Percentiles rank a stretch among this genome's conserved stretches.
Evolutionary conservation across 2,113 vertebrate genomes (phyloP).

Genomic region (Amazona vittata): DNA sequence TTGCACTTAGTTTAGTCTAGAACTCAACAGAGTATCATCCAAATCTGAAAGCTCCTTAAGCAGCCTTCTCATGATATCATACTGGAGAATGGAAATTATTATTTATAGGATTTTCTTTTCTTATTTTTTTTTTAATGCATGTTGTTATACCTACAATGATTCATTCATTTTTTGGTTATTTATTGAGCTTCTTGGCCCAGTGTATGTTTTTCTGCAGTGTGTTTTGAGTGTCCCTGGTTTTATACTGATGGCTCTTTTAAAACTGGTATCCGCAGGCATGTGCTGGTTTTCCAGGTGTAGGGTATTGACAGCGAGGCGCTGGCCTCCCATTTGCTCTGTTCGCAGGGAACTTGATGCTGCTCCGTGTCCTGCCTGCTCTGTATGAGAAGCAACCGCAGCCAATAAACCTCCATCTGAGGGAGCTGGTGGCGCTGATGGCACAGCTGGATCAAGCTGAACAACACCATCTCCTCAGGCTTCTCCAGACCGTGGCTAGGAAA

Average conservation of each 20-base stretch:
- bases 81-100: not conserved
- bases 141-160: not conserved
- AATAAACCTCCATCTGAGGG: constrained; percentile 77
- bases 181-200: not conserved
- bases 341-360: constrained; percentile 88
- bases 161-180: not conserved
- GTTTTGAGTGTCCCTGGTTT: not conserved
- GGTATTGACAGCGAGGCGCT: no score
- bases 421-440: constrained; percentile 81
- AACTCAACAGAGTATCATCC: not conserved
- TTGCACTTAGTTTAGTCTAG: not conserved
- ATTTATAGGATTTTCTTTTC: not conserved
- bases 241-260: not conserved
- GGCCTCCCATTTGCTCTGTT: not conserved
- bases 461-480: constrained; percentile 87
- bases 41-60: not conserved
- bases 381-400: constrained; percentile 82
- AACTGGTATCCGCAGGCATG: not conserved
- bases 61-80: not conserved
- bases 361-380: constrained; percentile 88
- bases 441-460: constrained; percentile 83
- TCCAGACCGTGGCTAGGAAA: constrained; percentile 83
- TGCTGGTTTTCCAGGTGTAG: not conserved
- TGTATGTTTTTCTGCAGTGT: not conserved
- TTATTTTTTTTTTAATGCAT: not conserved